Evolutionary conservation across 1,140 invertebrate species (phyloP), one percentile per base, ranked within the genome.

Genomic region (Drosophila ficusphila): DNA sequence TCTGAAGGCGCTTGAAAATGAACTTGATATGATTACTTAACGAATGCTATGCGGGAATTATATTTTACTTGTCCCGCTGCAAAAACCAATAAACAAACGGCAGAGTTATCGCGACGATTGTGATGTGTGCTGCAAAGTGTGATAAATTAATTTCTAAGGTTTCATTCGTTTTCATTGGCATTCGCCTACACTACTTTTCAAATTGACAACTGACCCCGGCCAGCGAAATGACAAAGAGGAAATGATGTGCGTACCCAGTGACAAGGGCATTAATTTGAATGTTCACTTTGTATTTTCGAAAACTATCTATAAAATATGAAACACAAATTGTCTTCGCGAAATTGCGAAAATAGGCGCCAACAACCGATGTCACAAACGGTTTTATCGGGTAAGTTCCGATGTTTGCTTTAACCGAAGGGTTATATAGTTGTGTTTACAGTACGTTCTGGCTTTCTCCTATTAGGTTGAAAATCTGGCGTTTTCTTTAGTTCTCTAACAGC

Each of bases 111-210:
- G 67, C 67, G 61, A 64, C 79, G 58, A 70, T 78, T 71, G 46
- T 61, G 72, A 65, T 77, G 82, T 77, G 82, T 75, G 73, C 73
- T 77, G 57, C 65, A 82, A 67, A 74, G 86, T 90, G 88, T 90
- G 82, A 90, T 90, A 90, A 77, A 89, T 90, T 69, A 53, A 86
- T 88, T 90, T 78, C 69, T 90, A 90, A 47, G 89, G 89, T 79
- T 90, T 90, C 89, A 86, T 86, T 88, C 62, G 67, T 61, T 89
- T 75, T 86, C 82, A 82, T 88, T 86, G 82, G 73, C 69, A 88
- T 68, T 76, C 62, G 48, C 49, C 48, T 58, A 67, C 60, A 65
- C 72, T 47, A 86, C 81, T 74, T 83, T 82, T 82, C 69, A 74
- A 82, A 82, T 71, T 72, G 69, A 71, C 69, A 78, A 21, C 81